These are phyloP conservation scores for Otus sunia DNA, from an alignment of 2,113 vertebrate species.

Conservation along the genomic window DNA sequence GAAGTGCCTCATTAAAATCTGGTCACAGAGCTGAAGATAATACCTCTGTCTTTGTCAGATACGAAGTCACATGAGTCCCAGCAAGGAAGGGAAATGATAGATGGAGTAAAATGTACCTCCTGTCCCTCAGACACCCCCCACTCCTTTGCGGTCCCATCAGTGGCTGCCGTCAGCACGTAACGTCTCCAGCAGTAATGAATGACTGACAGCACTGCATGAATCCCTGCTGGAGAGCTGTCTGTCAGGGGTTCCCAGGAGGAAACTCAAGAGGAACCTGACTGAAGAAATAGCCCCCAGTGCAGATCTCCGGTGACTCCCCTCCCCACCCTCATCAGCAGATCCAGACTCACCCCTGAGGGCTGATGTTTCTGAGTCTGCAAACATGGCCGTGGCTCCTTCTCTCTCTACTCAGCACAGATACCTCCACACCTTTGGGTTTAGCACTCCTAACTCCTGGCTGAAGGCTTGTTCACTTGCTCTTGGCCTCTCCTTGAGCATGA, in stretches of 20 bases:
- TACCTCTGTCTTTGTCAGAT: not conserved
- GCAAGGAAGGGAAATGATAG: not conserved
- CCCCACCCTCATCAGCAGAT: not conserved
- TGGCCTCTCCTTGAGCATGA: not conserved
- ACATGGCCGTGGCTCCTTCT: fast-evolving
- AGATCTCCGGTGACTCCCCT: not conserved
- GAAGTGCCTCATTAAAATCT: constrained; percentile 10
- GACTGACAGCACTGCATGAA: not conserved
- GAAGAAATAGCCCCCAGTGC: not conserved
- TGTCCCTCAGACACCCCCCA: not conserved
- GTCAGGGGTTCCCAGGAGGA: not conserved
- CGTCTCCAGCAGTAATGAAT: not conserved
- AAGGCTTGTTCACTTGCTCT: not conserved
- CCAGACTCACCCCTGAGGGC: not conserved
- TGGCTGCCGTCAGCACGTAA: not conserved
- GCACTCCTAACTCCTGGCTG: not conserved
- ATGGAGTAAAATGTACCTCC: not conserved
- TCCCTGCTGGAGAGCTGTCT: constrained; percentile 17
- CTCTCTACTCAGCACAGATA: not conserved
- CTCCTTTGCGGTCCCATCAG: not conserved
- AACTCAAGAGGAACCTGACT: not conserved
- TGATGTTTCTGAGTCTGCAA: not conserved
- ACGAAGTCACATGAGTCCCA: not conserved
- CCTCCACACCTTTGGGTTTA: not conserved
- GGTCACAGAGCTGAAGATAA: constrained; percentile 7